These are phyloP conservation scores for Hiodon tergisus DNA, from an alignment of 2,113 vertebrate species.

Conservation along the genomic window DNA sequence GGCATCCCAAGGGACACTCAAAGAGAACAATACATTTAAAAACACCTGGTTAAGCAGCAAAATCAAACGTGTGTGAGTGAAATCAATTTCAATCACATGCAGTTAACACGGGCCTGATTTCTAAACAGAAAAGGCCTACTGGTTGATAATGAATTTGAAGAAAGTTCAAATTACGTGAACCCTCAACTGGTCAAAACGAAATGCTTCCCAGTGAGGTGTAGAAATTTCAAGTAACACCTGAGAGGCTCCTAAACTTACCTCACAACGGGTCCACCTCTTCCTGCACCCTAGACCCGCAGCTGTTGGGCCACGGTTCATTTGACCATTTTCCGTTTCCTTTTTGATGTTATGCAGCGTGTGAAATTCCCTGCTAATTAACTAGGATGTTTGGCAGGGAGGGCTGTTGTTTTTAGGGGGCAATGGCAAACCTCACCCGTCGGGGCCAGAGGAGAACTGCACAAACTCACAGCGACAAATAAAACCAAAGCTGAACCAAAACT, in stretches of 20 bases:
- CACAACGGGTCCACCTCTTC: slow-evolving; percentile 14
- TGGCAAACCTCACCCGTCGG: slow-evolving; percentile 56
- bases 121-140: slow-evolving; percentile 35
- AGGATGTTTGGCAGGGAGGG: slow-evolving; percentile 54
- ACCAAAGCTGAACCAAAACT: slow-evolving; percentile 37
- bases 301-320: slow-evolving; percentile 41
- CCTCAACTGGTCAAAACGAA: neutral
- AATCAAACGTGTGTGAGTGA: slow-evolving; percentile 30
- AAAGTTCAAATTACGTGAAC: neutral
- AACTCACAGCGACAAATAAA: slow-evolving; percentile 53
- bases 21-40: slow-evolving; percentile 34
- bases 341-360: slow-evolving; percentile 61
- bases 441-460: slow-evolving; percentile 43
- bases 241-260: neutral
- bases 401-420: slow-evolving; percentile 56
- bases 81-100: slow-evolving; percentile 41
- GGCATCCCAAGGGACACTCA: slow-evolving; percentile 32
- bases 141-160: slow-evolving; percentile 33
- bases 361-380: slow-evolving; percentile 63
- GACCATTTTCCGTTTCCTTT: slow-evolving; percentile 50
- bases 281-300: neutral
- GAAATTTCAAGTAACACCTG: neutral
- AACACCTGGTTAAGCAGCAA: slow-evolving; percentile 27
- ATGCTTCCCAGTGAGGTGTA: neutral
- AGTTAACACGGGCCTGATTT: slow-evolving; percentile 28